Percentiles rank a stretch among this genome's conserved stretches.
phyloP scores from a whole-genome alignment of 2,888 invertebrate species.

The Pyralis farinalis region DNA sequence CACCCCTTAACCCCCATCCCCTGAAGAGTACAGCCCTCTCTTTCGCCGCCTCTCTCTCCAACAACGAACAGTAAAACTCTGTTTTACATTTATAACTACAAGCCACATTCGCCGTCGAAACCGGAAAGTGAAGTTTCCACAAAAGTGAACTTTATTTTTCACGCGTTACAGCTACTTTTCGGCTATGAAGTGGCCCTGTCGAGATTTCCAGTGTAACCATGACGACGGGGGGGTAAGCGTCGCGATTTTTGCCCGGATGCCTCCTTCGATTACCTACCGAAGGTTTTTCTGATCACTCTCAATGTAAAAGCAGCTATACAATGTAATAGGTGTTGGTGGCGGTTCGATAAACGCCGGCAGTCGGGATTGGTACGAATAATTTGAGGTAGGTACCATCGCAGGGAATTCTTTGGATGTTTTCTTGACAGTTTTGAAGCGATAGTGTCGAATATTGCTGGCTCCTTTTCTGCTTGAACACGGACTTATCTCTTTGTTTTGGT shows the following conservation, averaged over 20 bases:
- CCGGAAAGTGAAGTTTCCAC: constrained; percentile 13
- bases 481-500: constrained; percentile 8
- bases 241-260: constrained; percentile 58
- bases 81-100: constrained; percentile 81
- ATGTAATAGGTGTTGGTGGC: constrained; percentile 9
- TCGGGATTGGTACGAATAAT: constrained; percentile 24
- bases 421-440: constrained; percentile 36
- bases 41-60: constrained; percentile 38
- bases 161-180: constrained; percentile 29
- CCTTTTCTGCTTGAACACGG: constrained; percentile 2
- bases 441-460: constrained; percentile 25
- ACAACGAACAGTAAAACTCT: constrained; percentile 49
- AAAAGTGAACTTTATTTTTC: constrained; percentile 25
- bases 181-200: not conserved
- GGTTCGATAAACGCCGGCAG: constrained; percentile 27
- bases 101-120: constrained; percentile 45
- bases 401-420: constrained; percentile 26
- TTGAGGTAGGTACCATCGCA: constrained; percentile 9
- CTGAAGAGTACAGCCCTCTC: constrained; percentile 18
- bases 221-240: constrained; percentile 51
- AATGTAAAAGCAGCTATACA: constrained; percentile 19
- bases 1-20: constrained; percentile 30
- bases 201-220: constrained; percentile 43
- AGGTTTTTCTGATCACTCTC: constrained; percentile 54
- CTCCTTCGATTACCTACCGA: constrained; percentile 58